These are phyloP conservation scores for Neocrepidodera transversa DNA, from an alignment of 2,888 invertebrate genomes.

Conservation along the genomic window DNA sequence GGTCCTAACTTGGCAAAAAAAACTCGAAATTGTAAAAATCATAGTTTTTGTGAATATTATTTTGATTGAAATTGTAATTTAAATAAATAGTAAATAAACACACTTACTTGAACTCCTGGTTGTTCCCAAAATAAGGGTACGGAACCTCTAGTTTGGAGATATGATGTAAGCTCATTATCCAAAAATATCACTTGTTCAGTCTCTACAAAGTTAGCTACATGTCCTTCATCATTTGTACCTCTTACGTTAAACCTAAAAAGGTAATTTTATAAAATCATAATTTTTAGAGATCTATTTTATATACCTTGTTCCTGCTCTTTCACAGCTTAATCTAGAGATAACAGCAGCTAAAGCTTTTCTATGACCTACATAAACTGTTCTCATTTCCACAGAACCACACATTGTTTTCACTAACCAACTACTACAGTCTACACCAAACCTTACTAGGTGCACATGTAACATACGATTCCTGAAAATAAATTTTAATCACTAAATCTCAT, in stretches of 20 bases:
- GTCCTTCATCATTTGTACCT: conserved; percentile 98
- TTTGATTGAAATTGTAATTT: too few relatives aligned
- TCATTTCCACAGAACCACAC: conserved; percentile 97
- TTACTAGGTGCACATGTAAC: conserved; percentile 89
- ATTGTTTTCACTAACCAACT: conserved; percentile 94
- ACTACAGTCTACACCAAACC: conserved; percentile 88
- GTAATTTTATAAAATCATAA: conserved; percentile 11
- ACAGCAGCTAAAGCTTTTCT: conserved; percentile 94
- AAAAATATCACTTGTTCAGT: conserved; percentile 96
- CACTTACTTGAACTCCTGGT: conserved; percentile 86
- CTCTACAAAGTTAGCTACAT: conserved; percentile 99
- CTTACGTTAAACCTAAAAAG: conserved; percentile 86
- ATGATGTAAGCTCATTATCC: conserved; percentile 90
- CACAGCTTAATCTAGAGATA: conserved; percentile 94
- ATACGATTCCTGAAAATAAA: conserved; percentile 80
- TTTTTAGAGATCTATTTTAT: conserved; percentile 7
- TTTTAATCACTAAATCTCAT: background rate
- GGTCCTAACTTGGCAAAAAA: too few relatives aligned
- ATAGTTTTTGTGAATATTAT: too few relatives aligned
- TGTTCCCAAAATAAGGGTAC: conserved; percentile 99
- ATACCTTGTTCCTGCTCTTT: conserved; percentile 92
- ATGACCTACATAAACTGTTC: conserved; percentile 97
- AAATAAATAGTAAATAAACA: too few relatives aligned
- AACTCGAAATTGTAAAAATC: too few relatives aligned
- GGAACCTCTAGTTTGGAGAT: conserved; percentile 92